Base-by-base conservation (phyloP, 2,888 invertebrate species). In the Agonopterix subpropinquella region DNA sequence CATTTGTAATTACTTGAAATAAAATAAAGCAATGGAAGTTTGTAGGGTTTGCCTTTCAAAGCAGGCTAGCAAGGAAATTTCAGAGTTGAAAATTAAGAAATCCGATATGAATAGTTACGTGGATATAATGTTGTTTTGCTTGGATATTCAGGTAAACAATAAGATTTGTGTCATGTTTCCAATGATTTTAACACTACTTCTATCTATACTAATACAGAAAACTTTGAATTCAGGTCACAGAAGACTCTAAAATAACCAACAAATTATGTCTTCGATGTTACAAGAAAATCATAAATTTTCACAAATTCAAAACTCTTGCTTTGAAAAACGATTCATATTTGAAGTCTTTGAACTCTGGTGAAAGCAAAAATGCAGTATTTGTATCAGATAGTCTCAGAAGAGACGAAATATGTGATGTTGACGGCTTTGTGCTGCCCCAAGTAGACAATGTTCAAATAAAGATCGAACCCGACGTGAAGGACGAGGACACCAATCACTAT, bases 231-330 rank as follows among this genome's bases (percentile, higher is more conserved):
- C 50, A 84, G 84, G 58, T 83, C 11, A 51, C 56, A 11, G 47
- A 64, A 50, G 61, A 73, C 43, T 61, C 70, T 28, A 73, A 67
- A 53, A 43, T 69, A 9, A 71, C 62, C 56, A 70, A 70, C 58
- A 80, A 78, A 51, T 51, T 85, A 43, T 86, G 86, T 65, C 43
- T 61, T 49, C 71, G 75, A 61, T 86, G 86, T 57, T 79, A 62
- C 53, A 70, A 55, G 49, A 81, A 77, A 62, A 65, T 81, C 35
- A 45, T 77, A 49, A 58, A 67, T 10, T 82, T 74, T 55, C 65
- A 79, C 50, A 65, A 77, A 53, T 86, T 85, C 53, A 86, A 86
- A 61, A 53, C 57, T 13, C 53, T 73, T 53, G 84, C 80, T 41
- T 51, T 75, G 53, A 71, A 73, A 58, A 82, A 64, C 59, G 74